A percentile compares a stretch with the other conserved stretches of the same genome.
These are phyloP conservation scores for Mastigias papua DNA, from an alignment of 30 jellyfish, hydroid and myxozoan species.

Conservation along the genomic window DNA sequence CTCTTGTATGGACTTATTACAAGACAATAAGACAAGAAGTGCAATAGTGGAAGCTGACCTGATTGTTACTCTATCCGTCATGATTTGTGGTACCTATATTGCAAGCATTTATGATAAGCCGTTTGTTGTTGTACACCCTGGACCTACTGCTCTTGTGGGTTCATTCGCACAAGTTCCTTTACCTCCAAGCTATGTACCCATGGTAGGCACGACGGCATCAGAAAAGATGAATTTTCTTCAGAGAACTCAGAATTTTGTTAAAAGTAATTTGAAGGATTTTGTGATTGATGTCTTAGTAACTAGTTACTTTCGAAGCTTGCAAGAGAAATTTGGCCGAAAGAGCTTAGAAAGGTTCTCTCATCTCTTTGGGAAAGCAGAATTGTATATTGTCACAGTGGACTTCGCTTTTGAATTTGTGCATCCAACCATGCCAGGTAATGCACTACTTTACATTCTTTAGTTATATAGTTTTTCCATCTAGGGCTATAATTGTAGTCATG, in stretches of 20 bases:
- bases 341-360: constrained; percentile 7
- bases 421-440: constrained; percentile 56
- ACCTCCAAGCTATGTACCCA: constrained; percentile 66
- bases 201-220: not conserved
- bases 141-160: constrained; percentile 22
- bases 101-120: constrained; percentile 40
- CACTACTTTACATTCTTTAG: too few relatives aligned
- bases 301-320: not conserved
- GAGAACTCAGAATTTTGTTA: not conserved
- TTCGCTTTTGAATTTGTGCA: constrained; percentile 52
- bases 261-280: too few relatives aligned
- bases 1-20: constrained; percentile 1
- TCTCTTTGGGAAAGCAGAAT: constrained; percentile 14
- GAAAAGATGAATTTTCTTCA: constrained; percentile 44
- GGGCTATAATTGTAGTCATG: not conserved
- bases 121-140: not conserved
- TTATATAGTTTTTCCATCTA: too few relatives aligned
- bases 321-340: not conserved
- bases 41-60: constrained; percentile 28
- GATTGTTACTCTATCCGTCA: constrained; percentile 1
- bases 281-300: not conserved
- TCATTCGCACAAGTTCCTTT: constrained; percentile 15
- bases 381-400: constrained; percentile 22
- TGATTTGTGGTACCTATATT: constrained; percentile 4
- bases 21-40: not conserved